Conservation (phyloP, 2,797 vertebrate species). For the Bradypodion pumilum region DNA sequence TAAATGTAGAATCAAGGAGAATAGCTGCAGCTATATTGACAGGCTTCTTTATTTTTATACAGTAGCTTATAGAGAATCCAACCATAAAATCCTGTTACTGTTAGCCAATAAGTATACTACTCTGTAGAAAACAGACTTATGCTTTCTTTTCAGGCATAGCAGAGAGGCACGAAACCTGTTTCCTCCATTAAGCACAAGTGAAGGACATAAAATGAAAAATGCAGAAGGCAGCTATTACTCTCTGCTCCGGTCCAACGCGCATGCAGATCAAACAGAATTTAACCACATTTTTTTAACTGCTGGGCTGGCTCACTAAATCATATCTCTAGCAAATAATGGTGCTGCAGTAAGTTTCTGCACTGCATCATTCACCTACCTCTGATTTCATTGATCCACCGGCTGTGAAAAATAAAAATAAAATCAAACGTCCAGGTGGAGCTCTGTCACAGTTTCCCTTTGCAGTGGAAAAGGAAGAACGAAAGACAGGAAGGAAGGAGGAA, state of each 20-base stretch:
- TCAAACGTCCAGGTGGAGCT: constrained; percentile 50
- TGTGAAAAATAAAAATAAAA: constrained; percentile 43
- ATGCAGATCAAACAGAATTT: constrained; percentile 40
- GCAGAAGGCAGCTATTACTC: constrained; percentile 20
- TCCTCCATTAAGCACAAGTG: constrained; percentile 63
- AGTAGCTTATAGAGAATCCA: constrained; percentile 43
- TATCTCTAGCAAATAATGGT: constrained; percentile 51
- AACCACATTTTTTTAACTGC: constrained; percentile 31
- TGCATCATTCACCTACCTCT: constrained; percentile 78
- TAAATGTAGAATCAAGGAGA: constrained; percentile 39
- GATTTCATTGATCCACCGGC: constrained; percentile 68
- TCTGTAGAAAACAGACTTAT: constrained; percentile 10
- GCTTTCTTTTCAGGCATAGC: background rate
- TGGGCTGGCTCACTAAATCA: constrained; percentile 53
- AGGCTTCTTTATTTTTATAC: constrained; percentile 56
- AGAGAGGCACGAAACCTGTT: constrained; percentile 1
- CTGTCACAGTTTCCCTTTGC: constrained; percentile 30
- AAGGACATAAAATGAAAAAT: constrained; percentile 67
- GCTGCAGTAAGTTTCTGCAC: constrained; percentile 76
- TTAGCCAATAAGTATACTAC: constrained; percentile 9
- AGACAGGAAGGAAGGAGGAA: background rate
- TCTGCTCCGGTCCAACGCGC: constrained; percentile 15
- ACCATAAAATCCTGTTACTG: constrained; percentile 36
- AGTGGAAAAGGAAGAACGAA: constrained; percentile 40
- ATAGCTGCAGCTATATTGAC: constrained; percentile 39